Evolutionary conservation across 1,140 invertebrate species (phyloP), one percentile per base, ranked within the genome.

Genomic region (Goniozus legneri): DNA sequence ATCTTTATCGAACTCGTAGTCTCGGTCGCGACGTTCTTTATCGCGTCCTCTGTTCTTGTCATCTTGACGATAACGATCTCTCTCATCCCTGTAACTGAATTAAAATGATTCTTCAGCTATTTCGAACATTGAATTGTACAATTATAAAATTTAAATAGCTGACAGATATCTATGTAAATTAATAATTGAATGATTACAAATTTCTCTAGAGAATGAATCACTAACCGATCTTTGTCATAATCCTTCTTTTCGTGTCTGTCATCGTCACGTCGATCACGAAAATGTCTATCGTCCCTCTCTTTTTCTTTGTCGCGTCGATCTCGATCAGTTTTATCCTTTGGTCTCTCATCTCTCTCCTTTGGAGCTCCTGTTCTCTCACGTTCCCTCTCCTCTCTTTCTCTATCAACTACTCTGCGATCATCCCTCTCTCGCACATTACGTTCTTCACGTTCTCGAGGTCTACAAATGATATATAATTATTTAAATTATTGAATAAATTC

Each of bases 191-290:
- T 36, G 8, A 14, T 18, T 1, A 10, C 2, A 36, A n/a, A n/a
- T n/a, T n/a, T n/a, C n/a, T n/a, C n/a, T n/a, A 27, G 24, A 27
- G 10, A 27, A 27, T 27, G 10, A 10, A 27, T 27, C 4, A 27
- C 10, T 27, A 44, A 71, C 70, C 72, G 64, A 34, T 75, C 71
- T 60, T 73, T 71, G 2, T 75, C 70, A 47, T 70, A 67, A 50
- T 76, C 66, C 43, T 59, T 59, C 39, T 65, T 73, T 8, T 69
- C 62, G 8, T 52, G 47, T 35, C 60, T 62, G 16, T 74, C 65
- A 3, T 66, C 68, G 3, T 71, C 65, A 15, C 68, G 58, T 34
- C 65, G 64, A 52, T 75, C 70, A 12, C 62, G 58, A 44, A 54
- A 44, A 47, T 68, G 64, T 45, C 63, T 64, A 21, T 69, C 73